Evolutionary conservation across 30 jellyfish, hydroid and myxozoan genomes (phyloP).

Genomic region (Catostylus mosaicus): DNA sequence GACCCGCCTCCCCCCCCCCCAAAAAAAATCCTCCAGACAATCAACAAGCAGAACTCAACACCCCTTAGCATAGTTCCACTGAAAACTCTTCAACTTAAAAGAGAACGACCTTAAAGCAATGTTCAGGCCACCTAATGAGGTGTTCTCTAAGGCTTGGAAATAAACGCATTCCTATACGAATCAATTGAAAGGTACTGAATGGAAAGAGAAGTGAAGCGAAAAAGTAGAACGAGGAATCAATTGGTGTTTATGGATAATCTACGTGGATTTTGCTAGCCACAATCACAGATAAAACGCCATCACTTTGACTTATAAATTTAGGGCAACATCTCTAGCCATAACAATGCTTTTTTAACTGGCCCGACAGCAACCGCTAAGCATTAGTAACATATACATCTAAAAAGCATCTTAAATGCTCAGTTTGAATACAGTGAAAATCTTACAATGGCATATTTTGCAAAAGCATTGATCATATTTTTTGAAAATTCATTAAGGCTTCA

Average conservation of each 20-base stretch:
- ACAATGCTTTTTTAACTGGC: conserved; percentile 41
- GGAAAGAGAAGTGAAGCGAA: conserved; percentile 5
- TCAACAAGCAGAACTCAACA: no score
- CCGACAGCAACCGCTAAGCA: conserved; percentile 56
- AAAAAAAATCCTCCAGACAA: no score
- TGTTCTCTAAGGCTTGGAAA: neutral
- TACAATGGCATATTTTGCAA: neutral
- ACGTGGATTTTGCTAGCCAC: conserved; percentile 39
- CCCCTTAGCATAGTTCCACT: no score
- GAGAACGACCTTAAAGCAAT: neutral
- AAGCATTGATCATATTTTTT: neutral
- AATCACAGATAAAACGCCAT: conserved; percentile 19
- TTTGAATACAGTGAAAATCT: neutral
- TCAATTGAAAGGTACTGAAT: conserved; percentile 4
- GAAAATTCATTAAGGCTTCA: neutral
- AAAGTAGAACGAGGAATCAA: conserved; percentile 6
- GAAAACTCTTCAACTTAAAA: no score
- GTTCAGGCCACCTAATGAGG: conserved; percentile 31
- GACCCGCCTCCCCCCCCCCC: no score
- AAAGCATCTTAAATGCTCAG: neutral
- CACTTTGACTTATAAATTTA: conserved; percentile 32
- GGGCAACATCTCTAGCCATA: conserved; percentile 37
- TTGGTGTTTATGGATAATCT: conserved; percentile 19
- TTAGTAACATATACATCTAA: conserved; percentile 21
- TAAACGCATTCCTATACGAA: conserved; percentile 5